phyloP scores from a whole-genome alignment of 2,888 invertebrate genomes.

The Ichneumoninae sp. region DNA sequence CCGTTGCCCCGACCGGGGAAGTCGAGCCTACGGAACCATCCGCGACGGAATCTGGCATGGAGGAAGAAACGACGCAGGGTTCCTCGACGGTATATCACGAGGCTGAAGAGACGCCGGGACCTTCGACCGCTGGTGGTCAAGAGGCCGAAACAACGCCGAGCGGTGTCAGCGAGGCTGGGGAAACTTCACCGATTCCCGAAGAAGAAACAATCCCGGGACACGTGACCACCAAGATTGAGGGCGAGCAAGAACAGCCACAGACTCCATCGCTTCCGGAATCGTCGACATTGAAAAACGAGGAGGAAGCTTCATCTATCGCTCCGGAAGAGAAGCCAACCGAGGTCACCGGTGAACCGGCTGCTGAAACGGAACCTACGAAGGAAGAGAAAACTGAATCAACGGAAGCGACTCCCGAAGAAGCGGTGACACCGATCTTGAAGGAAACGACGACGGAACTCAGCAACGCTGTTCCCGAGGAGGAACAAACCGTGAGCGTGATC shows the following conservation, averaged over 20 bases:
- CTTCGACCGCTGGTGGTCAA: slow-evolving; percentile 54
- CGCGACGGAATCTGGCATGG: neutral
- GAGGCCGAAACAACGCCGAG: slow-evolving; percentile 17
- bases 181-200: slow-evolving; percentile 33
- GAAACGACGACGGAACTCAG: slow-evolving; percentile 56
- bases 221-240: slow-evolving; percentile 4
- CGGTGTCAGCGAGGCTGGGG: slow-evolving; percentile 16
- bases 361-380: slow-evolving; percentile 47
- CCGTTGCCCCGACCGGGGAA: neutral
- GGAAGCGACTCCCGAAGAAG: slow-evolving; percentile 39
- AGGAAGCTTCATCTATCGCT: slow-evolving; percentile 46
- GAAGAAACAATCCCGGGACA: slow-evolving; percentile 8
- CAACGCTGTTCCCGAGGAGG: neutral
- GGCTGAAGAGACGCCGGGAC: slow-evolving; percentile 44
- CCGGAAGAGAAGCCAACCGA: slow-evolving; percentile 59
- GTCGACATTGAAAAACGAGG: slow-evolving; percentile 54
- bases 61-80: slow-evolving; percentile 56
- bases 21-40: neutral
- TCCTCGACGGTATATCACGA: slow-evolving; percentile 46
- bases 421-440: slow-evolving; percentile 36
- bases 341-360: slow-evolving; percentile 48
- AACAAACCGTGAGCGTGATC: neutral
- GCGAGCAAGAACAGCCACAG: neutral
- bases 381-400: slow-evolving; percentile 36
- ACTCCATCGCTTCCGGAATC: slow-evolving; percentile 45